Evolutionary conservation across 2,797 vertebrate species (phyloP), one percentile per base, ranked within the genome.

Genomic region (Prunella strophiata): DNA sequence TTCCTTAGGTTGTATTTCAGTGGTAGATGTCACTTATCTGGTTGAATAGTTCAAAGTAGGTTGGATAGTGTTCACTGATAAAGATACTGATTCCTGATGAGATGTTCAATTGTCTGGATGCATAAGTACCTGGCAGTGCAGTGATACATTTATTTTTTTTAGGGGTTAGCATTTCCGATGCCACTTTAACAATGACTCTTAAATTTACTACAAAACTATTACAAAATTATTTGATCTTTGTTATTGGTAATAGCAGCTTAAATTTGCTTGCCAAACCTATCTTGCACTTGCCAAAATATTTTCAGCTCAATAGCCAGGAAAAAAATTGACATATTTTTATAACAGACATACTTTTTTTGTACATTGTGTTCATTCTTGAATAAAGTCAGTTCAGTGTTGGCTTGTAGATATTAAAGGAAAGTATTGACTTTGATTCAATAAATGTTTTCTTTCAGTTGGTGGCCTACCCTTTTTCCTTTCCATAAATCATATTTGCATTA

Each of bases 371-470:
- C 98, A 98, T 98, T 98, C 98, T 97, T 98, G 96, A 97, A 98
- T 98, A 97, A 98, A 98, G 97, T 98, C 95, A 97, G 97, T 97
- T 98, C 96, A 97, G 94, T 98, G 98, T 98, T 98, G 97, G 97
- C 98, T 98, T 98, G 97, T 98, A 98, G 98, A 98, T 98, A 98
- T 97, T 98, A 96, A 97, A 98, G 95, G 93, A 97, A 97, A 98
- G 95, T 98, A 98, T 97, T 98, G 98, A 98, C 96, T 98, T 98
- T 98, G 96, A 98, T 96, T 98, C 96, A 98, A 98, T 98, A 98
- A 98, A 98, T 98, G 97, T 98, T 98, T 98, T 97, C 97, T 98
- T 98, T 98, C 96, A 96, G 79, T 94, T 96, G 71, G 58, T 97
- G 85, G 88, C 89, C 91, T 96, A 80, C 32, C 59, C 78, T 92